These are phyloP conservation scores for Antigone vipio DNA, from an alignment of 2,113 vertebrate genomes.

Conservation along the genomic window DNA sequence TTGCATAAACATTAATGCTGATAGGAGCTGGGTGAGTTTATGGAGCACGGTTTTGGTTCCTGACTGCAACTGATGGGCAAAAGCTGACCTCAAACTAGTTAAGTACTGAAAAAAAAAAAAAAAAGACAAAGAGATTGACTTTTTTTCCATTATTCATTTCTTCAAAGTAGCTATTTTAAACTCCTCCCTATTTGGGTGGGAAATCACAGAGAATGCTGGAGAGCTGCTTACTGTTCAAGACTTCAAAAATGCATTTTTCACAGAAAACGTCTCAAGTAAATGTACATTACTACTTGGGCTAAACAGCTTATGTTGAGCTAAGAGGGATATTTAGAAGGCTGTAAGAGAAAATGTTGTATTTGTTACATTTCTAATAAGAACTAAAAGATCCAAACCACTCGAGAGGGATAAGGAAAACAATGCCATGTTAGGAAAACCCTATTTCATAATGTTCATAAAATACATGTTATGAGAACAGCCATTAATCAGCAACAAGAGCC, in stretches of 20 bases:
- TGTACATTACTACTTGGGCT: background rate
- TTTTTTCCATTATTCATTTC: slow-evolving; percentile 5
- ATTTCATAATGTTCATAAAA: background rate
- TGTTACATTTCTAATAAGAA: background rate
- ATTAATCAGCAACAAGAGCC: background rate
- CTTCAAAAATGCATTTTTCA: background rate
- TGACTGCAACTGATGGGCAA: slow-evolving; percentile 21
- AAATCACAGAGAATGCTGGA: background rate
- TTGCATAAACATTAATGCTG: slow-evolving; percentile 23
- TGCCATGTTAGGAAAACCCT: background rate
- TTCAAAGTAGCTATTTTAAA: background rate
- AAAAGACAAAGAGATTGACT: background rate
- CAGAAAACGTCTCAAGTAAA: background rate
- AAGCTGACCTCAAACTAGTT: slow-evolving; percentile 9
- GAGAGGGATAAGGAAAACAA: background rate
- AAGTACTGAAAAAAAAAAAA: background rate
- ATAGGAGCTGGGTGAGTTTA: slow-evolving; percentile 21
- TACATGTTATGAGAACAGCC: background rate
- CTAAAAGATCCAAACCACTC: background rate
- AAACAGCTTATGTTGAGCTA: background rate
- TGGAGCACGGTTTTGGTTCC: background rate
- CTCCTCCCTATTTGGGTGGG: background rate
- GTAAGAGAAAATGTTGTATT: background rate
- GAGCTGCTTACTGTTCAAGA: background rate
- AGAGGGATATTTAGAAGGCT: background rate